Evolutionary conservation across 1,140 invertebrate species (phyloP), one percentile per base, ranked within the genome.

Genomic region (Apocrypta bakeri): DNA sequence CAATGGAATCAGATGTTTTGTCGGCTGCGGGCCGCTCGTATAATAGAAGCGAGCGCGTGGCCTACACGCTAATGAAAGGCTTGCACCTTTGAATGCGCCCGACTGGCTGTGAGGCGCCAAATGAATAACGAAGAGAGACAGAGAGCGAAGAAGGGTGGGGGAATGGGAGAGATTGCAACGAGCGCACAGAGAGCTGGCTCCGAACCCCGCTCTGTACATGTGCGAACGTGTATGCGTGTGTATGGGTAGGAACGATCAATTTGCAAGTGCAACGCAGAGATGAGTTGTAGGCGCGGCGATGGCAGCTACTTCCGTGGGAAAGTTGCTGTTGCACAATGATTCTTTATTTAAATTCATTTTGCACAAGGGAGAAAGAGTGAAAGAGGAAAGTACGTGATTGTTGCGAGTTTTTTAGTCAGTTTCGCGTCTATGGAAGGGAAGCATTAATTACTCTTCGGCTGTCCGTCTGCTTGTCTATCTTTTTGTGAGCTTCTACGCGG

Each of bases 1-100:
- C 90, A 92, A 91, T 92, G 87, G 90, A 89, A 91, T 91, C 88
- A 89, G 88, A 91, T 88, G 89, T 92, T 92, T 91, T 90, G 90
- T 91, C 83, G 85, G 85, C 24, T 8, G 33, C n/a, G 71, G 31
- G 48, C 48, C 66, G 64, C 2, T 27, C 48, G 87, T 85, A 91
- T 90, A 91, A 91, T 91, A 86, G 61, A 21, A 7, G 68, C 78
- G 88, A 88, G 87, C 90, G 90, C 88, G 90, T 91, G 89, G 89
- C 89, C 88, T 88, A 90, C 88, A 89, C 90, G 88, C 89, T 91
- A 92, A 92, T 91, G 91, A 91, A 92, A 91, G 90, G 90, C 88
- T 91, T 90, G 88, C 88, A 91, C 90, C 89, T 91, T 88, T 90
- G 88, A 90, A 89, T 88, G 87, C 86, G 86, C 86, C 85, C 87